These are phyloP conservation scores for Pseudanteris insignis DNA, from an alignment of 2,888 invertebrate species.

Conservation along the genomic window DNA sequence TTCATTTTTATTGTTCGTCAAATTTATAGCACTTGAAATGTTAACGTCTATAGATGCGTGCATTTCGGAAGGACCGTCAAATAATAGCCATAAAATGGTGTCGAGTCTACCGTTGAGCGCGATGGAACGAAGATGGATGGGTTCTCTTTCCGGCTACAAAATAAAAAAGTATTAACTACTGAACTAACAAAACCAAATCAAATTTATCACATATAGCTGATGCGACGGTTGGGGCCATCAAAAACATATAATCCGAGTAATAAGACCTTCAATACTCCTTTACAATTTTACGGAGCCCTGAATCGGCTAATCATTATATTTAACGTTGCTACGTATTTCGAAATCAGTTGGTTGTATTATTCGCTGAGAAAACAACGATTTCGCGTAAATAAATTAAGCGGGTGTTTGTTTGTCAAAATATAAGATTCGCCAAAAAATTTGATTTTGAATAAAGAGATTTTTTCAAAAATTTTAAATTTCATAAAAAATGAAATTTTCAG, in stretches of 20 bases:
- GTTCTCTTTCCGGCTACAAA: constrained; percentile 31
- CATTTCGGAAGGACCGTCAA: constrained; percentile 45
- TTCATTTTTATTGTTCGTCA: constrained; percentile 39
- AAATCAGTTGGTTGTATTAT: too few species aligned
- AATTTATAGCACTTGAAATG: constrained; percentile 40
- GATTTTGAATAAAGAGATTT: too few species aligned
- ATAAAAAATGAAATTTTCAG: too few species aligned
- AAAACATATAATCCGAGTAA: constrained; percentile 36
- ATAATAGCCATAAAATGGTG: constrained; percentile 41
- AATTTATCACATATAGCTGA: constrained; percentile 32
- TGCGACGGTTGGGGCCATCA: constrained; percentile 36
- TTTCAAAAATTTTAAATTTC: too few species aligned
- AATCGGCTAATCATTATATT: too few species aligned
- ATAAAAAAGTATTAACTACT: constrained; percentile 44
- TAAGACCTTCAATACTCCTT: constrained; percentile 25
- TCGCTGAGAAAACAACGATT: too few species aligned
- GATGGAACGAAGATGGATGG: constrained; percentile 42
- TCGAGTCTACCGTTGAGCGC: constrained; percentile 28
- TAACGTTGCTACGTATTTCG: too few species aligned
- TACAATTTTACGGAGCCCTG: too few species aligned
- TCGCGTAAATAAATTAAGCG: too few species aligned
- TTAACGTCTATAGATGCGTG: constrained; percentile 32
- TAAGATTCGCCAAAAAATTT: too few species aligned
- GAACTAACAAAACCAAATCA: constrained; percentile 37
- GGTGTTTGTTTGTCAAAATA: too few species aligned